These are phyloP conservation scores for Erethizon dorsatum DNA, from an alignment of 2,797 vertebrate genomes.

Conservation along the genomic window DNA sequence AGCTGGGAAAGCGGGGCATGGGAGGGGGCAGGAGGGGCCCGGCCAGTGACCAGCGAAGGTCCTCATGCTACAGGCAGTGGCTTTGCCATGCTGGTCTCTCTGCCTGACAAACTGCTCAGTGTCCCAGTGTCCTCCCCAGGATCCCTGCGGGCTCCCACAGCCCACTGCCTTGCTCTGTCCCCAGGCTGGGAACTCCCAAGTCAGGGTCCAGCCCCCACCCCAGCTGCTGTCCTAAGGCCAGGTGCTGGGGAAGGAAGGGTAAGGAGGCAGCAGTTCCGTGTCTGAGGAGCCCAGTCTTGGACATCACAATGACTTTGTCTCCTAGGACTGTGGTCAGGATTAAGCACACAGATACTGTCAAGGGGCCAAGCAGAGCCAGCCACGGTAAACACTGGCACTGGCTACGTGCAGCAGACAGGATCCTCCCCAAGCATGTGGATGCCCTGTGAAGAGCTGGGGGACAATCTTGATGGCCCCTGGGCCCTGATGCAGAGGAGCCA, in stretches of 20 bases:
- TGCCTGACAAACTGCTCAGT: neutral
- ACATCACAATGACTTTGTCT: accelerated
- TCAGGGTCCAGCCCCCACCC: neutral
- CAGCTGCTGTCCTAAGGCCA: neutral
- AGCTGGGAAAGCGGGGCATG: neutral
- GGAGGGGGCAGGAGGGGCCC: neutral
- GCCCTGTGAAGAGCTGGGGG: neutral
- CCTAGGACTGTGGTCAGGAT: neutral
- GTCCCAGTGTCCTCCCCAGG: neutral
- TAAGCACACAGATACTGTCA: accelerated
- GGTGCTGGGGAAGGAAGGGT: too few relatives aligned
- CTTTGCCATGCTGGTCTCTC: too few relatives aligned
- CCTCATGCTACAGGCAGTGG: neutral
- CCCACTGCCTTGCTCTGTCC: neutral
- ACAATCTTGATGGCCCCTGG: neutral
- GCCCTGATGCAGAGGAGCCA: neutral
- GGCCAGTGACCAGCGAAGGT: neutral
- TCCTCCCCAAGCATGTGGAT: neutral
- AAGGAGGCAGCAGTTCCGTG: too few relatives aligned
- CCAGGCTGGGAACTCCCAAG: neutral
- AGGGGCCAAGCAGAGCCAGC: neutral
- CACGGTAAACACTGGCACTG: accelerated
- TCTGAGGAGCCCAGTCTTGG: neutral
- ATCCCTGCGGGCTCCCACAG: neutral
- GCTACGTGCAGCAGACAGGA: neutral